A percentile compares a stretch with the other conserved stretches of the same genome.
These are phyloP conservation scores for Poecile atricapillus DNA, from an alignment of 2,113 vertebrate species.

Conservation along the genomic window DNA sequence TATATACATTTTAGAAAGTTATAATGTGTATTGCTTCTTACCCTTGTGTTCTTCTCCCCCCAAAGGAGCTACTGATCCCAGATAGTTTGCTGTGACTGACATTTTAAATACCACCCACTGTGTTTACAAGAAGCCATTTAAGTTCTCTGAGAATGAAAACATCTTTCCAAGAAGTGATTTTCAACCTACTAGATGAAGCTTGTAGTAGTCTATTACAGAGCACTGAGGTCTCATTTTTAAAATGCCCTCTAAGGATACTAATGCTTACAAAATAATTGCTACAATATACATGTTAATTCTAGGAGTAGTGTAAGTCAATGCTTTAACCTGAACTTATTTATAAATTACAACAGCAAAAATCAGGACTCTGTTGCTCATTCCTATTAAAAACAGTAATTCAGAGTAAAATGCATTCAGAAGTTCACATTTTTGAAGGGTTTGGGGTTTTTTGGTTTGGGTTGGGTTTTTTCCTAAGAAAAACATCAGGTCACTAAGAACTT, in stretches of 20 bases:
- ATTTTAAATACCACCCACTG: neutral
- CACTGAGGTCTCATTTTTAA: neutral
- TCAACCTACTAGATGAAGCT: neutral
- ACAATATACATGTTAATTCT: neutral
- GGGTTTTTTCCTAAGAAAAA: neutral
- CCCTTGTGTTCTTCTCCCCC: neutral
- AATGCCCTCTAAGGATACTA: neutral
- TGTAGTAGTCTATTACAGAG: neutral
- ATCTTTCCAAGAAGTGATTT: neutral
- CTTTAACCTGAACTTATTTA: neutral
- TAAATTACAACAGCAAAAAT: neutral
- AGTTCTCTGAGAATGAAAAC: neutral
- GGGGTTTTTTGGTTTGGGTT: accelerated
- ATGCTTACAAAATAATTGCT: neutral
- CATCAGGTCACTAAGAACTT: neutral
- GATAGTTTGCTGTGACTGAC: neutral
- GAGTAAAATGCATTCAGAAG: neutral
- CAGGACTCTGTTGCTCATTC: neutral
- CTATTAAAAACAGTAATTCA: neutral
- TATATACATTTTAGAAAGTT: neutral
- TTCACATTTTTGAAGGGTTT: neutral
- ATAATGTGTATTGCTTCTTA: neutral
- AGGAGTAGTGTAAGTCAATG: neutral
- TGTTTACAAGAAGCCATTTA: neutral
- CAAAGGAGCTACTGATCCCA: neutral